Percentiles rank a stretch among this genome's conserved stretches.
Conservation (phyloP, 2,797 vertebrate genomes). For the Kryptolebias ocellatus region DNA sequence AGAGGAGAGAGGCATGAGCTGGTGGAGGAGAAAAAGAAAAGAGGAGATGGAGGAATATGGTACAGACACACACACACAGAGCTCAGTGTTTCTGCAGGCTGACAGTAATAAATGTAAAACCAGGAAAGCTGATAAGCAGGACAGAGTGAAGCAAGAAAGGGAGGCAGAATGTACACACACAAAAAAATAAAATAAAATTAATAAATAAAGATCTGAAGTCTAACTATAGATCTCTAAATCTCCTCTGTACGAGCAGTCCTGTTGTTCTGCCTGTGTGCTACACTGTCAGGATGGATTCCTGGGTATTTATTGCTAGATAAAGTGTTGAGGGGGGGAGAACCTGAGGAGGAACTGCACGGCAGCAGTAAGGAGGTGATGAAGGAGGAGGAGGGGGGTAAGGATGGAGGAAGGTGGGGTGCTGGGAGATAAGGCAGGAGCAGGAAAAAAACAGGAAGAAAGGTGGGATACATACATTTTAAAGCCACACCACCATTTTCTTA, state of each 20-base stretch:
- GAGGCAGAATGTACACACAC: slow-evolving; percentile 50
- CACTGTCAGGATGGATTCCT: slow-evolving; percentile 9
- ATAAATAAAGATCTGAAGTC: slow-evolving; percentile 13
- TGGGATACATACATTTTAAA: neutral
- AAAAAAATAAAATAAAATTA: neutral
- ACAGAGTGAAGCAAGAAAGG: slow-evolving; percentile 37
- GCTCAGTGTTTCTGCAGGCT: slow-evolving; percentile 45
- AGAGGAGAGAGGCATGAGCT: slow-evolving; percentile 52
- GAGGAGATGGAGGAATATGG: slow-evolving; percentile 30
- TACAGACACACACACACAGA: slow-evolving; percentile 32
- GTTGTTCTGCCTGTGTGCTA: slow-evolving; percentile 24
- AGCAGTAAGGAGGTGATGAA: slow-evolving; percentile 11
- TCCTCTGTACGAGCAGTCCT: slow-evolving; percentile 17
- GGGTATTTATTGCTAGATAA: slow-evolving; percentile 35
- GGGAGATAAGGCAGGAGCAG: slow-evolving; percentile 12
- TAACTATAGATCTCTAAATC: slow-evolving; percentile 12
- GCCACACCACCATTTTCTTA: too few relatives aligned
- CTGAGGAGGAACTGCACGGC: slow-evolving; percentile 1
- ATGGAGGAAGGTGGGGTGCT: neutral
- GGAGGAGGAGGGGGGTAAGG: slow-evolving; percentile 4
- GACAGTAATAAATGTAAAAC: slow-evolving; percentile 74
- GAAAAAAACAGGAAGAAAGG: neutral
- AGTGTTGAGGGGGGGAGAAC: neutral
- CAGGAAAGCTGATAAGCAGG: slow-evolving; percentile 57
- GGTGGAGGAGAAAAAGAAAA: slow-evolving; percentile 37